Evolutionary conservation across 2,797 vertebrate species (phyloP).

Genomic region (Peromyscus melanophrys): DNA sequence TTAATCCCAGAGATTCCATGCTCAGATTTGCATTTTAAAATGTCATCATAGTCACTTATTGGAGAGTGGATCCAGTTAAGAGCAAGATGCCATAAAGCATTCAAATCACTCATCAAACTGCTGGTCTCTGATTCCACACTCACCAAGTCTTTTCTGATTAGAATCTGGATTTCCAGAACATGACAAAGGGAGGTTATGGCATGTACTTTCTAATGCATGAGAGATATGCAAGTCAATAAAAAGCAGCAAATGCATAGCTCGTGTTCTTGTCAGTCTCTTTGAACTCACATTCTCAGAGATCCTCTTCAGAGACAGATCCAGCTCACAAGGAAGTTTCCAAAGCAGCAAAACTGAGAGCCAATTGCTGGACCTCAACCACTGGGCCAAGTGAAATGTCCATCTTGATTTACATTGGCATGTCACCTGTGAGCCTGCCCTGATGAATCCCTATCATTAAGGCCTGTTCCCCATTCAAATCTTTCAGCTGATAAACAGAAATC

Average conservation of each 20-base stretch:
- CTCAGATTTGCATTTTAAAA: constrained; percentile 72
- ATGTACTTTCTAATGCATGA: background rate
- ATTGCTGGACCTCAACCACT: background rate
- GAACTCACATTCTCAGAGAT: background rate
- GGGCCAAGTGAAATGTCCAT: background rate
- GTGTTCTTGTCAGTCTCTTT: constrained; percentile 2
- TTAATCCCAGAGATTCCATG: constrained; percentile 26
- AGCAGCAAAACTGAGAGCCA: background rate
- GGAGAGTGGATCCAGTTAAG: constrained; percentile 1
- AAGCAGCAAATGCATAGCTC: background rate
- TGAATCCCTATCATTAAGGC: background rate
- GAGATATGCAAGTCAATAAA: background rate
- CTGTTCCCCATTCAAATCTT: background rate
- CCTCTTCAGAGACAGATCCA: background rate
- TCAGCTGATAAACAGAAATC: constrained; percentile 20
- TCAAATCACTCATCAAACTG: constrained; percentile 41
- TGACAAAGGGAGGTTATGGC: constrained; percentile 28
- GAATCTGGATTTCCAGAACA: constrained; percentile 50
- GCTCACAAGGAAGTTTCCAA: background rate
- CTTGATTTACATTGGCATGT: accelerated
- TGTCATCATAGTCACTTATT: background rate
- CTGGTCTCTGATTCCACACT: background rate
- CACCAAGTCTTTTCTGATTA: constrained; percentile 34
- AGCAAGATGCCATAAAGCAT: constrained; percentile 58
- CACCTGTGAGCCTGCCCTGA: background rate